phyloP scores from a whole-genome alignment of 92 coral and sea anemone species.

The Zoanthus sociatus region DNA sequence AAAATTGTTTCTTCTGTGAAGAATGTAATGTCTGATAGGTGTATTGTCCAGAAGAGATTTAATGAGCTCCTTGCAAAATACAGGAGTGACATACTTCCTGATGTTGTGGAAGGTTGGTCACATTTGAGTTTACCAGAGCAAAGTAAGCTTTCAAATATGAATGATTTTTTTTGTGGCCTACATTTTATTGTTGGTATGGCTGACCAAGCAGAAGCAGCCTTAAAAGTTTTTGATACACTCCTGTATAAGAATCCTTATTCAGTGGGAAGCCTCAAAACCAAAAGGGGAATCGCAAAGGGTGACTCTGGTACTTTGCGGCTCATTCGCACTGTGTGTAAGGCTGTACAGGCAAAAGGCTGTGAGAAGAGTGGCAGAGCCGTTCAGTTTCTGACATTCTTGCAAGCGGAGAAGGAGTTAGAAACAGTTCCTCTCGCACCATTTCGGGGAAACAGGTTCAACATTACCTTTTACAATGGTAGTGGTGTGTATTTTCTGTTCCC shows the following conservation, averaged over 20 bases:
- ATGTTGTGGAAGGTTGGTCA: constrained; percentile 44
- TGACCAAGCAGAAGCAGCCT: constrained; percentile 24
- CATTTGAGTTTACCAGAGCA: neutral
- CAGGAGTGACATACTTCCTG: constrained; percentile 39
- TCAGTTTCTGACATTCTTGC: constrained; percentile 19
- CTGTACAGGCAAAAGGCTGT: constrained; percentile 24
- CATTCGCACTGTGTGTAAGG: neutral
- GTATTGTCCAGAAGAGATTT: too few relatives aligned
- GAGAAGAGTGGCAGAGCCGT: constrained; percentile 19
- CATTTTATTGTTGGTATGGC: constrained; percentile 23
- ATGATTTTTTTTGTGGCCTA: constrained; percentile 21
- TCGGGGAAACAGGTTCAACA: constrained; percentile 5
- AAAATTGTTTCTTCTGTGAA: too few relatives aligned
- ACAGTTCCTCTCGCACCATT: constrained; percentile 14
- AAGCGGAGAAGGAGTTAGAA: constrained; percentile 16
- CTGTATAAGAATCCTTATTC: constrained; percentile 24
- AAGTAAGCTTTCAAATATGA: neutral
- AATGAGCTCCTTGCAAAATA: constrained; percentile 26
- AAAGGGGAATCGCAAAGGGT: constrained; percentile 13
- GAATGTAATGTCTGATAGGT: too few relatives aligned
- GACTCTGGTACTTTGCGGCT: constrained; percentile 8
- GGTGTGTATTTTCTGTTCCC: constrained; percentile 10
- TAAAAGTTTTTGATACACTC: constrained; percentile 14
- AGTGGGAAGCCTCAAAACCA: constrained; percentile 18
- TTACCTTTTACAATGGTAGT: constrained; percentile 14